Evolutionary conservation across 2,888 invertebrate species (phyloP), one percentile per base, ranked within the genome.

Genomic region (Hemistola chrysoprasaria): DNA sequence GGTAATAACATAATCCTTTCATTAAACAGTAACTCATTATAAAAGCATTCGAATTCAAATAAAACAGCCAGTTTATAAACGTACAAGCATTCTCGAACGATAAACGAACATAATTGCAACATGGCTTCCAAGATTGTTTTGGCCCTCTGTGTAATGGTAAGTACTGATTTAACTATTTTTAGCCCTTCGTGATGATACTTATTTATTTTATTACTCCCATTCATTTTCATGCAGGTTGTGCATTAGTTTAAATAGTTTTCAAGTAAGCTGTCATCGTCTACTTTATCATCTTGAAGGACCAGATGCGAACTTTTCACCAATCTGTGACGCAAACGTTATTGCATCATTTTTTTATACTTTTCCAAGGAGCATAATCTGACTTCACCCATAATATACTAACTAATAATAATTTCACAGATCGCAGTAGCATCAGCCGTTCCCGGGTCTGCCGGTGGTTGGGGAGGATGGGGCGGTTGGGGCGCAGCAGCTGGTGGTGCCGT

Each of bases 121-220:
- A 87, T 88, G 87, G 73, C 67, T 59, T 75, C 77, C 40, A 83
- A 82, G 60, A 55, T 78, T 47, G 44, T 78, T 44, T 39, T 85
- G 26, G 66, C 65, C 26, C 54, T 85, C 50, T 76, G 78, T 48
- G 50, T 72, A 39, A 40, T 81, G 79, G 87, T 87, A 59, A 81
- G 87, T 78, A 33, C 22, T 35, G 23, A 40, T 32, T 41, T 39
- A 16, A 2, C 3, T 16, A 16, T 2, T 3, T 3, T 16, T 16
- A 3, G 16, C 16, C 16, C 16, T n/a, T n/a, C n/a, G n/a, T n/a
- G n/a, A n/a, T n/a, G n/a, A n/a, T n/a, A n/a, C n/a, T n/a, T n/a
- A n/a, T n/a, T n/a, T n/a, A n/a, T n/a, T n/a, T n/a, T n/a, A n/a
- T n/a, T n/a, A n/a, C n/a, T n/a, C n/a, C n/a, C n/a, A n/a, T n/a